phyloP scores from a whole-genome alignment of 2,113 vertebrate genomes.

The Morone saxatilis region DNA sequence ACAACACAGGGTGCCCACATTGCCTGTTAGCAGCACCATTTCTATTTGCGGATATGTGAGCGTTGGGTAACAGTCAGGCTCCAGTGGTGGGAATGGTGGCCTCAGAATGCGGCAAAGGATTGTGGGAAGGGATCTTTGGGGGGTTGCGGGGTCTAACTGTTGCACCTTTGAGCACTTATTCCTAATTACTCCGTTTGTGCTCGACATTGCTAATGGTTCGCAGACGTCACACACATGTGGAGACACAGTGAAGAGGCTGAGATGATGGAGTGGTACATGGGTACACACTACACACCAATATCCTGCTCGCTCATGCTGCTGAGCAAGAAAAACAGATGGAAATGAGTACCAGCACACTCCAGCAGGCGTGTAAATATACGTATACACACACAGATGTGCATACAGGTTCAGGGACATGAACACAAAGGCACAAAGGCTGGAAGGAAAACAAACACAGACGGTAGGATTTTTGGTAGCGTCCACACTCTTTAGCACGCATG shows the following conservation, averaged over 20 bases:
- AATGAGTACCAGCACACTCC: slow-evolving; percentile 60
- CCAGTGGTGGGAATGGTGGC: slow-evolving; percentile 69
- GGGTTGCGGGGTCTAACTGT: slow-evolving; percentile 64
- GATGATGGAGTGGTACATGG: slow-evolving; percentile 66
- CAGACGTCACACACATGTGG: slow-evolving; percentile 75
- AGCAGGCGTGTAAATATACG: slow-evolving; percentile 70
- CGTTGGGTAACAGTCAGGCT: slow-evolving; percentile 73
- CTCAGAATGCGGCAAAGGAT: slow-evolving; percentile 60
- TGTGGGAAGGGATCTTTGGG: slow-evolving; percentile 65
- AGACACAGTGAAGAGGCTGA: slow-evolving; percentile 42
- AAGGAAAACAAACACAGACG: slow-evolving; percentile 74
- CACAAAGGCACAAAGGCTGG: slow-evolving; percentile 58
- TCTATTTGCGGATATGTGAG: slow-evolving; percentile 80
- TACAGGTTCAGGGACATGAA: slow-evolving; percentile 68
- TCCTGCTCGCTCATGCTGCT: slow-evolving; percentile 53
- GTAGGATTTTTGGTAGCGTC: slow-evolving; percentile 60
- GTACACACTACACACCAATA: slow-evolving; percentile 55
- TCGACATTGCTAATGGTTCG: slow-evolving; percentile 75
- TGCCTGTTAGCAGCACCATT: slow-evolving; percentile 74
- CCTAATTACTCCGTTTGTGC: slow-evolving; percentile 80
- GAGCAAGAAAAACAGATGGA: slow-evolving; percentile 72
- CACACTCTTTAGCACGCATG: slow-evolving; percentile 67
- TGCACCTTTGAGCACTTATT: slow-evolving; percentile 85
- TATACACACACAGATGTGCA: slow-evolving; percentile 66
- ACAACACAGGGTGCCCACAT: slow-evolving; percentile 82